Conservation (phyloP, 1,140 invertebrate genomes). For the Sogatella furcifera region DNA sequence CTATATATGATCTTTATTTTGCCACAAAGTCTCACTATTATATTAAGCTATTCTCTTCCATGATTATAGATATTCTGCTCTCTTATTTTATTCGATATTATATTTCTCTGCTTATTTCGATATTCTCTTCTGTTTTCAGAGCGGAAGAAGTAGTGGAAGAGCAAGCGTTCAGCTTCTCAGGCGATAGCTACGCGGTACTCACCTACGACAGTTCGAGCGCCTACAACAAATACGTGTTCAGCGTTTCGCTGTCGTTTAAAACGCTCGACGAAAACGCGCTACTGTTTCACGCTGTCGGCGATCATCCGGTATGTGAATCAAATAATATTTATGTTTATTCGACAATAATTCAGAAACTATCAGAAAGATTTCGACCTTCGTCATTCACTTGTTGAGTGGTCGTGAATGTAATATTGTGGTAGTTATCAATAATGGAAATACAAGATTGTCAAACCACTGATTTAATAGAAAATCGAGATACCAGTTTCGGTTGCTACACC, state of each 20-base stretch:
- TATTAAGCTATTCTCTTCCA: not conserved
- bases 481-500: too few relatives aligned
- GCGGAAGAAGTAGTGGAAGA: conserved; percentile 40
- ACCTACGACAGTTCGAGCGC: conserved; percentile 44
- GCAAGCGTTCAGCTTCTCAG: conserved; percentile 54
- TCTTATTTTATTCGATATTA: not conserved
- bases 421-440: too few relatives aligned
- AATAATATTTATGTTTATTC: too few relatives aligned
- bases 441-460: too few relatives aligned
- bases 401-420: too few relatives aligned
- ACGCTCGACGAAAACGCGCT: conserved; percentile 82
- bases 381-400: too few relatives aligned
- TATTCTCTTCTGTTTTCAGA: conserved; percentile 34
- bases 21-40: too few relatives aligned
- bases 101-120: not conserved
- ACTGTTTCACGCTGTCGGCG: conserved; percentile 60
- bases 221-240: conserved; percentile 60
- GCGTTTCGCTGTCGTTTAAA: conserved; percentile 67
- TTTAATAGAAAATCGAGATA: too few relatives aligned
- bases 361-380: too few relatives aligned
- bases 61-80: not conserved
- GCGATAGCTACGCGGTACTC: conserved; percentile 64
- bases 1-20: too few relatives aligned
- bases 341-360: too few relatives aligned
- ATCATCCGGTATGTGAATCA: conserved; percentile 14